phyloP scores from a whole-genome alignment of 2,113 vertebrate genomes.

The Melanocharis versteri region DNA sequence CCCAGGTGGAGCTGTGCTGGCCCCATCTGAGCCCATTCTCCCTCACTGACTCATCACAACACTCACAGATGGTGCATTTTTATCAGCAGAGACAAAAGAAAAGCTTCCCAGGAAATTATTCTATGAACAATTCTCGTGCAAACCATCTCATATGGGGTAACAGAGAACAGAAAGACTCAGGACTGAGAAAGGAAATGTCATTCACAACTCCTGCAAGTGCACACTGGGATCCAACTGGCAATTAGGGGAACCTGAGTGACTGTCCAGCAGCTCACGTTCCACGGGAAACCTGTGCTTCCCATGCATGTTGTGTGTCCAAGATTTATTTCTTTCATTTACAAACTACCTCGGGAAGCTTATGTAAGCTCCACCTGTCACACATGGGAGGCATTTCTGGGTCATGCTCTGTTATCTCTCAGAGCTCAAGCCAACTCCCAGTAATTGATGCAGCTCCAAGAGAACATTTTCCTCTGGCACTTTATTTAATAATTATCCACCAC shows the following conservation, averaged over 20 bases:
- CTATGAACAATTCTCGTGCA: neutral
- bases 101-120: neutral
- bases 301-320: accelerated
- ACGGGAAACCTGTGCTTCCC: accelerated
- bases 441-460: neutral
- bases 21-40: neutral
- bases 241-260: neutral
- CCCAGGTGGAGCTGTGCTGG: too few species aligned
- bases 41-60: neutral
- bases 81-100: neutral
- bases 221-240: neutral
- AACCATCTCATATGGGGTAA: neutral
- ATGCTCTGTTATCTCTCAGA: neutral
- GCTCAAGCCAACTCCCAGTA: neutral
- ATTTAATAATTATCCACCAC: slow-evolving; percentile 6
- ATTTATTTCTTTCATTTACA: neutral
- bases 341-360: neutral
- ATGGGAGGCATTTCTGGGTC: slow-evolving; percentile 22
- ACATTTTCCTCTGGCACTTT: slow-evolving; percentile 17
- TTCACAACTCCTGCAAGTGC: accelerated
- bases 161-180: neutral
- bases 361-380: neutral
- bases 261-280: neutral
- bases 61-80: neutral
- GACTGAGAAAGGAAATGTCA: accelerated